Evolutionary conservation across 2,797 vertebrate genomes (phyloP).

Genomic region (Lophius americanus): DNA sequence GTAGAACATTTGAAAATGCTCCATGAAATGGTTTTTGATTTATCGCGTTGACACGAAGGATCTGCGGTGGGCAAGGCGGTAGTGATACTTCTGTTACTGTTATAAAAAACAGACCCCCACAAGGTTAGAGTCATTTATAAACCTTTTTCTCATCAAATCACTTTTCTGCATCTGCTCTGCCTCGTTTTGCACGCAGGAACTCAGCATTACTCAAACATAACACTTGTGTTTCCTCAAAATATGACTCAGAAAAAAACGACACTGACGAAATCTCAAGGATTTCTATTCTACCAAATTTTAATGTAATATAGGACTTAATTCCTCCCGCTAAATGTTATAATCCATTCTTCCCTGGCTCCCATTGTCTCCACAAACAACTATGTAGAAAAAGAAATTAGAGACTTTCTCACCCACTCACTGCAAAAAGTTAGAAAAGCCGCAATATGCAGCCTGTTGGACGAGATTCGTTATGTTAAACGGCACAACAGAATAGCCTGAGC

Average conservation of each 20-base stretch:
- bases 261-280: conserved; percentile 1
- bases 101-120: too few species aligned
- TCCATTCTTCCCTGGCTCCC: background rate
- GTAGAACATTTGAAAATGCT: too few species aligned
- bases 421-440: conserved; percentile 7
- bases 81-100: too few species aligned
- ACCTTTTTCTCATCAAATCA: too few species aligned
- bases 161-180: too few species aligned
- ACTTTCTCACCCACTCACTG: background rate
- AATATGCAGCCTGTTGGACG: conserved; percentile 7
- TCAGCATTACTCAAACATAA: conserved; percentile 10
- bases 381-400: background rate
- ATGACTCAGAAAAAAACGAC: conserved; percentile 8
- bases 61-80: too few species aligned
- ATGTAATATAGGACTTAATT: background rate
- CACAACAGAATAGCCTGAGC: conserved; percentile 4
- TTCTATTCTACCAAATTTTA: conserved; percentile 2
- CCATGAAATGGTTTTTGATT: too few species aligned
- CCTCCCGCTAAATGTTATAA: background rate
- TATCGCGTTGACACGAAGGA: too few species aligned
- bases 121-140: too few species aligned
- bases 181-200: too few species aligned
- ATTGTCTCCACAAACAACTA: conserved; percentile 4
- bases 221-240: conserved; percentile 2
- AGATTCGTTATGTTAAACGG: conserved; percentile 16